Base-by-base conservation (phyloP, 2,888 invertebrate genomes). In the Eupithecia tripunctaria region DNA sequence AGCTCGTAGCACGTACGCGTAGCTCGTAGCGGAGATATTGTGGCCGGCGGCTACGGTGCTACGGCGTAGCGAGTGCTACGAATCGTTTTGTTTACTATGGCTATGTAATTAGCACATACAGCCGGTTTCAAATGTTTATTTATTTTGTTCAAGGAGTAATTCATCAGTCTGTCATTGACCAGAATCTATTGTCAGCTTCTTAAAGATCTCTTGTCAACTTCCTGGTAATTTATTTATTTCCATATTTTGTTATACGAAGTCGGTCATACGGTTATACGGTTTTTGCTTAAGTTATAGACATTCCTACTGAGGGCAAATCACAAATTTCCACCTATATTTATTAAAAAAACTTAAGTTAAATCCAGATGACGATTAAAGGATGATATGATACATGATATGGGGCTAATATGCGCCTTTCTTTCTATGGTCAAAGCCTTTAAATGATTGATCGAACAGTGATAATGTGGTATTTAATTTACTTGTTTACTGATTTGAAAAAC, bases 1-100 rank as follows among this genome's bases (percentile, higher is more conserved):
- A 47, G 60, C 60, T 18, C 60, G 21, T 47, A 47, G n/a, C 47
- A 51, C 47, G 47, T 47, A 47, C n/a, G 10, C 60, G 60, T 59
- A 59, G 59, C 60, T 29, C 60, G 21, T 60, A 60, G 60, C 56
- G 6, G 60, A 7, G 60, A 63, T 63, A 63, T 36, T 36, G 63
- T 38, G 21, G 63, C 36, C 63, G 63, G 12, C 21, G 63, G 63
- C 32, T 21, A 38, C 63, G 21, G 21, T n/a, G 21, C 63, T 63
- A 63, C 63, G 63, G 18, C 60, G 60, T 29, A 29, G 60, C 60
- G 18, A 29, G 60, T 60, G 27, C 60, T 29, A 18, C 60, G 27
- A 18, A 8, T 29, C 2, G 15, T 27, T 29, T 60, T 60, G 60
- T 29, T 27, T 27, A 18, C 18, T n/a, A n/a, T n/a, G 10, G 29